These are phyloP conservation scores for Nomada ruficornis DNA, from an alignment of 2,888 invertebrate genomes.

Conservation along the genomic window DNA sequence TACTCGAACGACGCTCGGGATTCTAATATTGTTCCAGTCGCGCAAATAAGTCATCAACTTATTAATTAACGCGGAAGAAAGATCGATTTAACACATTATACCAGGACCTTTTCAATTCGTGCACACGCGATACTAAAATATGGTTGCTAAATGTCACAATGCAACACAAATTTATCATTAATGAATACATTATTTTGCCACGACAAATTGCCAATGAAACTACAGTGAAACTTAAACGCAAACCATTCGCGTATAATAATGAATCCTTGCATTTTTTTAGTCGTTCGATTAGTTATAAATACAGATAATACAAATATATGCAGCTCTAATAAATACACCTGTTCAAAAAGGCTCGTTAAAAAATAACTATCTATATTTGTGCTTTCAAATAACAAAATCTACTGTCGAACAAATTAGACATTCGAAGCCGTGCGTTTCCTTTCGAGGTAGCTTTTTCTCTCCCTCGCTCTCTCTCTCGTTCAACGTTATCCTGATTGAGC, in stretches of 20 bases:
- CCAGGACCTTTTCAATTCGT: neutral
- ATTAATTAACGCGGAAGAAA: neutral
- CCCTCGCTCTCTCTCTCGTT: constrained; percentile 8
- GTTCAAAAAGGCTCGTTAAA: constrained; percentile 3
- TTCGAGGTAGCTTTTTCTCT: constrained; percentile 68
- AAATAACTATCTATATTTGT: constrained; percentile 13
- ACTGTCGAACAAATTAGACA: constrained; percentile 23
- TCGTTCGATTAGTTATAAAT: constrained; percentile 9
- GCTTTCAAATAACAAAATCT: neutral
- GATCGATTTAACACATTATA: neutral
- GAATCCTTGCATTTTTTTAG: neutral
- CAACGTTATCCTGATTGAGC: constrained; percentile 56
- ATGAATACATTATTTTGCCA: neutral
- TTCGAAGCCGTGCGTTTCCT: constrained; percentile 39
- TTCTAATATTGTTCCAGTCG: neutral
- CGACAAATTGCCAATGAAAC: neutral
- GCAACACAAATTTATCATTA: neutral
- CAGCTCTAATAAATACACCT: too few species aligned
- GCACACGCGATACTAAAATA: constrained; percentile 1
- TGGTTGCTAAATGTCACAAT: neutral
- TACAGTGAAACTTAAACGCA: neutral
- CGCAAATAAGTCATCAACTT: too few species aligned
- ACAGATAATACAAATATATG: too few species aligned
- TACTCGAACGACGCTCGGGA: constrained; percentile 21
- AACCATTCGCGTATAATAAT: neutral